A percentile compares a stretch with the other conserved stretches of the same genome.
These are phyloP conservation scores for Copidosoma aretas DNA, from an alignment of 2,888 invertebrate genomes.

Conservation along the genomic window DNA sequence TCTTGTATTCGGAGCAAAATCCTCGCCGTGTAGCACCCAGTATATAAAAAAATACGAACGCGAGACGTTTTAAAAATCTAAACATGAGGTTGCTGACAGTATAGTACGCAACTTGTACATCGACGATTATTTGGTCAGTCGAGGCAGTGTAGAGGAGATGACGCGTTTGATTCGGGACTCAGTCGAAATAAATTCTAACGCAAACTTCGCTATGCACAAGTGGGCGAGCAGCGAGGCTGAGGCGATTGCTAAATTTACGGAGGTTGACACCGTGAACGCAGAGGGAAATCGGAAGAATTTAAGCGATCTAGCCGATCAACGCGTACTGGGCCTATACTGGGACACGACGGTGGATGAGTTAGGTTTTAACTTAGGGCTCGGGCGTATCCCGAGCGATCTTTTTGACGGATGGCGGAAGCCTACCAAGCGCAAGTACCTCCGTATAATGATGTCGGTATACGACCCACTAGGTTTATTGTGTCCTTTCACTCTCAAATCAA, in stretches of 20 bases:
- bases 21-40: slow-evolving; percentile 29
- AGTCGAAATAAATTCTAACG: background rate
- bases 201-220: background rate
- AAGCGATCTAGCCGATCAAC: no score
- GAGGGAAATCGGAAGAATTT: background rate
- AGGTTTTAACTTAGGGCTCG: no score
- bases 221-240: background rate
- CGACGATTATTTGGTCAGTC: background rate
- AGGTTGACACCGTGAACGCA: background rate
- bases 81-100: background rate
- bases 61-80: background rate
- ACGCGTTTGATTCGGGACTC: no score
- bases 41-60: slow-evolving; percentile 10
- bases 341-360: no score
- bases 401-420: no score
- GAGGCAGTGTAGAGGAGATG: background rate
- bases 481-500: slow-evolving; percentile 2
- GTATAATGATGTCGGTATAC: no score
- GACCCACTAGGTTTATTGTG: no score
- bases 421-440: no score
- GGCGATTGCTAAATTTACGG: background rate
- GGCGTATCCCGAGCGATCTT: no score
- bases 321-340: no score
- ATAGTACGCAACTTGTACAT: background rate
- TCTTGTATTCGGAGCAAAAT: slow-evolving; percentile 44